These are phyloP conservation scores for Dicentrarchus labrax DNA, from an alignment of 2,113 vertebrate genomes.

Conservation along the genomic window DNA sequence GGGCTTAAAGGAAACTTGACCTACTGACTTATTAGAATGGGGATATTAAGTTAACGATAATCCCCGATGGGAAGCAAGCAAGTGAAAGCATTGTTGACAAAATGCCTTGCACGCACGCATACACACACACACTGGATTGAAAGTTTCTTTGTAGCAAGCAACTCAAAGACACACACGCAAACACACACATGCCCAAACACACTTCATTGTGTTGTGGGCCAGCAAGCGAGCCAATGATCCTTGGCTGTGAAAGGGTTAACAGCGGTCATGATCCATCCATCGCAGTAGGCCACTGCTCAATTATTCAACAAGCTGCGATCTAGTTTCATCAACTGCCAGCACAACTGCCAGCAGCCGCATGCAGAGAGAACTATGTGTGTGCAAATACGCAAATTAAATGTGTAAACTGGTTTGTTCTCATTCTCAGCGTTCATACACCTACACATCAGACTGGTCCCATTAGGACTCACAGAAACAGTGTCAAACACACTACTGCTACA, in stretches of 20 bases:
- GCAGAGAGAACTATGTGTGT: slow-evolving; percentile 35
- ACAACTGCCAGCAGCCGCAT: slow-evolving; percentile 32
- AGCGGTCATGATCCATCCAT: slow-evolving; percentile 70
- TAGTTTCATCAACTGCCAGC: slow-evolving; percentile 72
- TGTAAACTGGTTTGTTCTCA: not conserved
- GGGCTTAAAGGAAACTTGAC: slow-evolving; percentile 40
- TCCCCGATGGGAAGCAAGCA: slow-evolving; percentile 18
- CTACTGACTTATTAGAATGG: slow-evolving; percentile 36
- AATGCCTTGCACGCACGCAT: slow-evolving; percentile 12
- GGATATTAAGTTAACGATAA: slow-evolving; percentile 54
- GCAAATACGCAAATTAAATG: slow-evolving; percentile 14
- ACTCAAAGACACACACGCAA: not conserved
- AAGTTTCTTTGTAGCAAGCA: slow-evolving; percentile 12
- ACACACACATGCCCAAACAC: not conserved
- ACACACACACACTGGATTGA: slow-evolving; percentile 17
- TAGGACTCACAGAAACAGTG: not conserved
- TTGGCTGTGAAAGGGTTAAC: slow-evolving; percentile 79
- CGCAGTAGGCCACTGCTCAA: slow-evolving; percentile 66
- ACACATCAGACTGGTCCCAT: not conserved
- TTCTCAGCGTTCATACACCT: not conserved
- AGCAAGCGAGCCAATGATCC: slow-evolving; percentile 47
- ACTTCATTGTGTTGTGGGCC: slow-evolving; percentile 25
- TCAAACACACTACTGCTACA: not conserved
- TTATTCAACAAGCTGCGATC: slow-evolving; percentile 79
- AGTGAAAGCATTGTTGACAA: slow-evolving; percentile 35